phyloP scores from a whole-genome alignment of 2,113 vertebrate genomes.

The Pituophis catenifer region DNA sequence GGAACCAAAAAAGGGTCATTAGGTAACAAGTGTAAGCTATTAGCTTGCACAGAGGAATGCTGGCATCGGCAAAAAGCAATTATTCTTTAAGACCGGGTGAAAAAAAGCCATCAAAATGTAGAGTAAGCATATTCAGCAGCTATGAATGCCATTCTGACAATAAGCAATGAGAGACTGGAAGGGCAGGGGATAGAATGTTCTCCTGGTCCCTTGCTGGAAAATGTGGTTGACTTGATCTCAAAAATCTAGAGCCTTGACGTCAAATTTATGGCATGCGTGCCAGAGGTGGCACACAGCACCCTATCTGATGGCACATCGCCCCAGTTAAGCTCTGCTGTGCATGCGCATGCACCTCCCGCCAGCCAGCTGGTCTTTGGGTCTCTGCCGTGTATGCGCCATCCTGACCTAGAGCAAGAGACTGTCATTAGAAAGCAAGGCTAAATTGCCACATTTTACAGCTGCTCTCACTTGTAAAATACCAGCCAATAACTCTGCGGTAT shows the following conservation, averaged over 20 bases:
- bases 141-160: not conserved
- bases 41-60: not conserved
- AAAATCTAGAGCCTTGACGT: not conserved
- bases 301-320: too few species aligned
- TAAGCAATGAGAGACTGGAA: not conserved
- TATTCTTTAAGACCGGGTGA: not conserved
- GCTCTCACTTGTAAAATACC: not conserved
- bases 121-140: not conserved
- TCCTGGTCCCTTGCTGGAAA: not conserved
- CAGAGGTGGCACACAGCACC: too few species aligned
- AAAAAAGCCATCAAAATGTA: not conserved
- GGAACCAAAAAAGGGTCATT: not conserved
- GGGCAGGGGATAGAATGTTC: not conserved
- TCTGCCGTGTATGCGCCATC: too few species aligned
- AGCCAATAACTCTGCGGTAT: not conserved
- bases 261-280: too few species aligned
- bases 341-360: too few species aligned
- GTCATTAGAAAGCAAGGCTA: not conserved
- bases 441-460: not conserved
- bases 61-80: not conserved
- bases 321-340: too few species aligned
- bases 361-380: too few species aligned
- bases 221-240: not conserved
- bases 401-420: not conserved
- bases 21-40: not conserved